Percentiles rank a stretch among this genome's conserved stretches.
These are phyloP conservation scores for Epirrhoe tristata DNA, from an alignment of 2,888 invertebrate genomes.

Conservation along the genomic window DNA sequence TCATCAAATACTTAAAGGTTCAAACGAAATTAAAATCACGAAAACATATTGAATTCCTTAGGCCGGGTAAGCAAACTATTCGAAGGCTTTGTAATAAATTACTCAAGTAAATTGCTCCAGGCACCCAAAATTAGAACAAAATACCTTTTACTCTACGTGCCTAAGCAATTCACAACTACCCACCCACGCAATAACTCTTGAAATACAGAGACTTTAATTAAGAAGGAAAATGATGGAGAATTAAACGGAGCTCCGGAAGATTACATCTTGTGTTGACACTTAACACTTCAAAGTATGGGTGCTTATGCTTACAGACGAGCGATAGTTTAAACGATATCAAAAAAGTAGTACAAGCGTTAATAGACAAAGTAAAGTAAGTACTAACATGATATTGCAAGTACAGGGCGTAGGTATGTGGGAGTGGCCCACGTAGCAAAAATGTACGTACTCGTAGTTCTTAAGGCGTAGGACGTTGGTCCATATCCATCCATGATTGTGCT, in stretches of 20 bases:
- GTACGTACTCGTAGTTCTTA: no score
- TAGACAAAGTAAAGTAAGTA: no score
- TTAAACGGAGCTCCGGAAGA: conserved; percentile 44
- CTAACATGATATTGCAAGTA: no score
- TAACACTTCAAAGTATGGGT: conserved; percentile 7
- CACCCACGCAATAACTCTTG: conserved; percentile 49
- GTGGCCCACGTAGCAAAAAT: no score
- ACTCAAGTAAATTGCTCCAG: conserved; percentile 19
- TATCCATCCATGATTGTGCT: no score
- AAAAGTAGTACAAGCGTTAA: not conserved
- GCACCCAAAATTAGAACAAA: conserved; percentile 20
- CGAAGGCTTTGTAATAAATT: conserved; percentile 8
- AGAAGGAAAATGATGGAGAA: conserved; percentile 52
- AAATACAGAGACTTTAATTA: conserved; percentile 50
- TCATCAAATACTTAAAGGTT: not conserved
- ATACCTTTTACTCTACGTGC: conserved; percentile 5
- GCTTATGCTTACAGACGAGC: not conserved
- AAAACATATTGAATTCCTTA: not conserved
- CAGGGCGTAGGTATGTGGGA: no score
- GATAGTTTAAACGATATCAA: not conserved
- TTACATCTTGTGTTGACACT: conserved; percentile 17
- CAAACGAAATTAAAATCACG: not conserved
- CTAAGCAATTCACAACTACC: conserved; percentile 4
- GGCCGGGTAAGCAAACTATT: conserved; percentile 1
- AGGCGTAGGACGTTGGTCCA: no score